Percentiles rank a stretch among this genome's conserved stretches.
Conservation (phyloP, 2,888 invertebrate species). For the Drosophila mettleri region DNA sequence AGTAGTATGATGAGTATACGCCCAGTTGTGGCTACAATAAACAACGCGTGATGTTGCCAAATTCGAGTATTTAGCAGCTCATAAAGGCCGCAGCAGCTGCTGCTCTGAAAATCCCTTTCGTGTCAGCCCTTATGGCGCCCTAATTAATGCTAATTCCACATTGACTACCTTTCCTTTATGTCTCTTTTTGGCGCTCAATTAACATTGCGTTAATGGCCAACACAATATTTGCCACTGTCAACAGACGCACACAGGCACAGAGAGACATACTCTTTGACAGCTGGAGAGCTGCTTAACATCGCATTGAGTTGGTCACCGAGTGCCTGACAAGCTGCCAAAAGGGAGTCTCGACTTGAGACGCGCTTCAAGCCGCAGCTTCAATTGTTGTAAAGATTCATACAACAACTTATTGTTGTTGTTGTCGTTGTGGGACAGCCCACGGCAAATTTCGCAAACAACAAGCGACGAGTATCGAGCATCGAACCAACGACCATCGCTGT, state of each 20-base stretch:
- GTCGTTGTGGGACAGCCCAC: constrained; percentile 58
- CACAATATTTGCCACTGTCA: constrained; percentile 46
- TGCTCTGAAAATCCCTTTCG: constrained; percentile 12
- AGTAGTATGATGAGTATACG: constrained; percentile 71
- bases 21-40: constrained; percentile 15
- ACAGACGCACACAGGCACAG: constrained; percentile 17
- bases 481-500: constrained; percentile 18
- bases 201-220: constrained; percentile 54
- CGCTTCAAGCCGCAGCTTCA: constrained; percentile 10
- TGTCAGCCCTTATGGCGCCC: constrained; percentile 34
- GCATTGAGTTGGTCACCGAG: constrained; percentile 40
- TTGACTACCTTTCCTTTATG: constrained; percentile 35
- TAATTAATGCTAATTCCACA: constrained; percentile 61
- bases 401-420: constrained; percentile 16
- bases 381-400: constrained; percentile 65
- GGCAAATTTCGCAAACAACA: constrained; percentile 69
- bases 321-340: constrained; percentile 53
- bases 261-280: constrained; percentile 22
- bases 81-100: constrained; percentile 33
- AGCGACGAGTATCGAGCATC: constrained; percentile 22
- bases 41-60: constrained; percentile 11
- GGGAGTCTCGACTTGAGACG: constrained; percentile 32
- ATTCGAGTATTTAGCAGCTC: constrained; percentile 50
- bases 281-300: constrained; percentile 48
- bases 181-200: constrained; percentile 43